phyloP scores from a whole-genome alignment of 2,888 invertebrate genomes.

The Cybosia mesomella region DNA sequence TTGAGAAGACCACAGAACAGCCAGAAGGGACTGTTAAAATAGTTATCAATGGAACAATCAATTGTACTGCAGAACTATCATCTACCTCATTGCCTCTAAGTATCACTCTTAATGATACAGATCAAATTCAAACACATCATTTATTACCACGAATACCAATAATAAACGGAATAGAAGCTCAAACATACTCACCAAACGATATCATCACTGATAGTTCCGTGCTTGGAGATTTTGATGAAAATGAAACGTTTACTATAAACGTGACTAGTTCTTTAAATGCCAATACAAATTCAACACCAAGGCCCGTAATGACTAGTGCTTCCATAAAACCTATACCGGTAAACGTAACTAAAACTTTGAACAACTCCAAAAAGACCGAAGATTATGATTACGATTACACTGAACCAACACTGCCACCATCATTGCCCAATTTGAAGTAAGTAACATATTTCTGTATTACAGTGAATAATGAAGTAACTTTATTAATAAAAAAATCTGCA shows the following conservation, averaged over 20 bases:
- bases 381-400: conserved; percentile 91
- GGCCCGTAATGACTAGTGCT: conserved; percentile 46
- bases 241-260: conserved; percentile 86
- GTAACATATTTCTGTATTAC: conserved; percentile 29
- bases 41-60: conserved; percentile 80
- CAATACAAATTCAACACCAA: conserved; percentile 70
- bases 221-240: conserved; percentile 76
- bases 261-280: conserved; percentile 84
- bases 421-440: conserved; percentile 92
- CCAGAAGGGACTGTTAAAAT: conserved; percentile 75
- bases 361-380: conserved; percentile 85
- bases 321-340: conserved; percentile 70
- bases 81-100: conserved; percentile 74
- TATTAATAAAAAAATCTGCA: neutral
- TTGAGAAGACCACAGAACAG: conserved; percentile 62
- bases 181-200: conserved; percentile 73
- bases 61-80: conserved; percentile 80
- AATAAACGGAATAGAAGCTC: conserved; percentile 65
- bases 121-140: conserved; percentile 55
- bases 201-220: conserved; percentile 76
- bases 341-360: conserved; percentile 73
- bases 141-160: conserved; percentile 67
- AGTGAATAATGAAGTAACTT: neutral
- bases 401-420: conserved; percentile 92
- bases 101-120: conserved; percentile 61